Conservation (phyloP, 2,888 invertebrate species). For the Nephrotoma flavescens region DNA sequence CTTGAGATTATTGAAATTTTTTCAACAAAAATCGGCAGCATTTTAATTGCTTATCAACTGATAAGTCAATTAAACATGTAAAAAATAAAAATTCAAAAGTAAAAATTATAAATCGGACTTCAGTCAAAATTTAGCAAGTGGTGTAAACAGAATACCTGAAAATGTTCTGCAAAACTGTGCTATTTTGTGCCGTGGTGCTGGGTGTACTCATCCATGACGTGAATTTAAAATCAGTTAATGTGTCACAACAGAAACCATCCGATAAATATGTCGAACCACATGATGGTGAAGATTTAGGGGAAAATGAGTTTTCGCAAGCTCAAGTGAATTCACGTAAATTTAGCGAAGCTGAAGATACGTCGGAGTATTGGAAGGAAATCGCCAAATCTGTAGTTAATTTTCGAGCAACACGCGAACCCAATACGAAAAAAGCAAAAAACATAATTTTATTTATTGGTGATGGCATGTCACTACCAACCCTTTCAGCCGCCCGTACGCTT, state of each 20-base stretch:
- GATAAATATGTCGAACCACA: not conserved
- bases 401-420: constrained; percentile 20
- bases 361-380: constrained; percentile 21
- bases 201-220: not conserved
- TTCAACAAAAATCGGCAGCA: not conserved
- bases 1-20: not conserved
- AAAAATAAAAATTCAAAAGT: not conserved
- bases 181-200: not conserved
- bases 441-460: constrained; percentile 74
- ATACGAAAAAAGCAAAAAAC: constrained; percentile 48
- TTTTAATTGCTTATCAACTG: not conserved
- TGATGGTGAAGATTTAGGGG: not conserved
- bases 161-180: not conserved
- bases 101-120: not conserved
- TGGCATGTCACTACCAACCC: constrained; percentile 73
- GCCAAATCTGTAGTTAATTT: constrained; percentile 19
- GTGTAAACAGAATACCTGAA: not conserved
- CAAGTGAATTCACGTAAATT: not conserved
- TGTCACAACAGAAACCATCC: not conserved
- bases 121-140: not conserved
- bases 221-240: not conserved
- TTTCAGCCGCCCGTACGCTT: constrained; percentile 60
- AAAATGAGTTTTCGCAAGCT: not conserved
- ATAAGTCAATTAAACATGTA: not conserved
- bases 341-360: constrained; percentile 9